Conservation (phyloP, 2,888 invertebrate genomes). For the Rotaria macrura region DNA sequence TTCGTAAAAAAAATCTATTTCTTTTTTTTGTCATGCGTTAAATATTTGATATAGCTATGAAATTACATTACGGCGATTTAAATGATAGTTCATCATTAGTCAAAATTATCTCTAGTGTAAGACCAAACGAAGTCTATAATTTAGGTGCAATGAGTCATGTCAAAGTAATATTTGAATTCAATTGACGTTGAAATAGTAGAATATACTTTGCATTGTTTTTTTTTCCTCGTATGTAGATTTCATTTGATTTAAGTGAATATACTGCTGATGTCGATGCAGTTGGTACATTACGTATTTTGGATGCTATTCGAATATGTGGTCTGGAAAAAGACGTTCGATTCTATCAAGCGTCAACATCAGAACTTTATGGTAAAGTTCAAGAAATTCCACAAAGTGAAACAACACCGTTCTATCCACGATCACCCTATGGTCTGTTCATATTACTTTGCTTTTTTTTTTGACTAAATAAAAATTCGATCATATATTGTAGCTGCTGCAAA, state of each 20-base stretch:
- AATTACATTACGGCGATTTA: constrained; percentile 93
- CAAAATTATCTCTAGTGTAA: constrained; percentile 67
- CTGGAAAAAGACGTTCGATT: constrained; percentile 38
- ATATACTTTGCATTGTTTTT: too few relatives aligned
- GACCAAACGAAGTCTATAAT: constrained; percentile 89
- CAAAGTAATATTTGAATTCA: constrained; percentile 53
- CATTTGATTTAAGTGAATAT: constrained; percentile 94
- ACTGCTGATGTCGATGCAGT: constrained; percentile 69
- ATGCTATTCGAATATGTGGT: constrained; percentile 48
- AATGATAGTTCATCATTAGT: constrained; percentile 90
- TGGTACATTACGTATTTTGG: constrained; percentile 47
- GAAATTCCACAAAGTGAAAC: constrained; percentile 51
- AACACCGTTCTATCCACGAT: constrained; percentile 51
- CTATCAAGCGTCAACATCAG: constrained; percentile 47
- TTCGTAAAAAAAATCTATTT: neutral
- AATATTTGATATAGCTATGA: constrained; percentile 55
- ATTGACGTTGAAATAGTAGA: neutral
- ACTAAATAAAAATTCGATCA: neutral
- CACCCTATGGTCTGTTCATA: constrained; percentile 46
- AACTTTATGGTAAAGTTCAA: constrained; percentile 50
- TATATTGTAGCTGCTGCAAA: constrained; percentile 41
- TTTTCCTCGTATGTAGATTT: constrained; percentile 53
- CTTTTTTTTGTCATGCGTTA: neutral
- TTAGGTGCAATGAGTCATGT: constrained; percentile 97
- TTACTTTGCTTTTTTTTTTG: neutral